Percentiles rank a stretch among this genome's conserved stretches.
These are phyloP conservation scores for Hypsopygia costalis DNA, from an alignment of 2,888 invertebrate genomes.

Conservation along the genomic window DNA sequence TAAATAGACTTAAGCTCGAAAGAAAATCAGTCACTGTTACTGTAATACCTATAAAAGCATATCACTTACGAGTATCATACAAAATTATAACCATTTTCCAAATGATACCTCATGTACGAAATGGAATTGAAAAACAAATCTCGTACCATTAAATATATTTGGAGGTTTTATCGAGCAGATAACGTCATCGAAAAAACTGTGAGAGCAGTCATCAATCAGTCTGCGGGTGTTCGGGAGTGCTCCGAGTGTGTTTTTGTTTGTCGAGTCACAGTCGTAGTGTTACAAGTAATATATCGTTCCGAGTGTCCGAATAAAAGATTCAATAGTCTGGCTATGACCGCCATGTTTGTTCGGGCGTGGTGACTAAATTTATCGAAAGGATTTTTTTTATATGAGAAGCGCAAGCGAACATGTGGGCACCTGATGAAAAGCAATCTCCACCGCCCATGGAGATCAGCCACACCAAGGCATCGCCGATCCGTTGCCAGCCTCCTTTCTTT, in stretches of 20 bases:
- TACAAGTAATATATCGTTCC: not conserved
- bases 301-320: not conserved
- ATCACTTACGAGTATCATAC: not conserved
- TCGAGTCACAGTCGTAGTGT: not conserved
- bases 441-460: no score
- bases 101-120: slow-evolving; percentile 3
- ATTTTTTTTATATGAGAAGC: no score
- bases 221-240: slow-evolving; percentile 14
- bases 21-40: no score
- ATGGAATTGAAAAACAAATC: slow-evolving; percentile 30
- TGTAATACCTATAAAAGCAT: no score
- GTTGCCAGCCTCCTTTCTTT: no score
- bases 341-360: no score
- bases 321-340: not conserved
- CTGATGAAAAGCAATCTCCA: no score
- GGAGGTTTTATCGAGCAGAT: slow-evolving; percentile 37
- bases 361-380: not conserved
- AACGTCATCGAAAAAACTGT: slow-evolving; percentile 40
- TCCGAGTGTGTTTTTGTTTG: slow-evolving; percentile 5
- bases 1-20: no score
- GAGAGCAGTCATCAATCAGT: slow-evolving; percentile 44
- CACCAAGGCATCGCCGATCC: no score
- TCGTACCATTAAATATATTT: slow-evolving; percentile 33
- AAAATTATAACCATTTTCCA: slow-evolving; percentile 1
- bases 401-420: no score